phyloP scores from a whole-genome alignment of 2,797 vertebrate species.

The Danionella dracula region DNA sequence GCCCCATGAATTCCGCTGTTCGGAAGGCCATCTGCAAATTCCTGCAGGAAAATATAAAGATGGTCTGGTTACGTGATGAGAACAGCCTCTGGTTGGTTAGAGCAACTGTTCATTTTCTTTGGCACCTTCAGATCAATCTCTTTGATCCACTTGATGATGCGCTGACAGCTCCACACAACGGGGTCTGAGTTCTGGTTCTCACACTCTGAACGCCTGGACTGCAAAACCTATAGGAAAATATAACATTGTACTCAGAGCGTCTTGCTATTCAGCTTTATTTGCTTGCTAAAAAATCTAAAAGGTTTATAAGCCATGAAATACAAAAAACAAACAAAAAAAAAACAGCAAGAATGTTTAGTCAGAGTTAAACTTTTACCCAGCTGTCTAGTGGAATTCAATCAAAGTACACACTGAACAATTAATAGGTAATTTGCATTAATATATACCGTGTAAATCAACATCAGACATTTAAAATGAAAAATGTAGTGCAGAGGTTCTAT shows the following conservation, averaged over 20 bases:
- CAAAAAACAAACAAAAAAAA: too few species aligned
- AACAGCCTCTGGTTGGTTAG: not conserved
- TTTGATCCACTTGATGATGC: conserved; percentile 80
- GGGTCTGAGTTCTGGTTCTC: conserved; percentile 78
- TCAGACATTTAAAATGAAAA: too few species aligned
- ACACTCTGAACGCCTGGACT: conserved; percentile 72
- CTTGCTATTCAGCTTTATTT: not conserved
- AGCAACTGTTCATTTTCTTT: not conserved
- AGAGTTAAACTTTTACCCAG: too few species aligned
- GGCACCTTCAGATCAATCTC: conserved; percentile 83
- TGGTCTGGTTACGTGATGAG: too few species aligned
- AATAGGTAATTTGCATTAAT: too few species aligned
- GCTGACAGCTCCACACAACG: conserved; percentile 80
- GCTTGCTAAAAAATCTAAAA: not conserved
- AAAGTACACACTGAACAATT: too few species aligned
- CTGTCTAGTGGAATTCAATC: too few species aligned
- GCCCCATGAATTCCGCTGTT: conserved; percentile 82
- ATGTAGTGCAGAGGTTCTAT: too few species aligned
- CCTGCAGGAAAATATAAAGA: conserved; percentile 57
- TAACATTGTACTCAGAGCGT: not conserved
- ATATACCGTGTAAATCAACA: too few species aligned
- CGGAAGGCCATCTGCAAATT: conserved; percentile 77
- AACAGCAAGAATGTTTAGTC: too few species aligned
- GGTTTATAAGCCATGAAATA: not conserved
- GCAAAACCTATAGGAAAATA: conserved; percentile 64